Conservation (phyloP, 1,140 invertebrate species). For the Drosophila trapezifrons region DNA sequence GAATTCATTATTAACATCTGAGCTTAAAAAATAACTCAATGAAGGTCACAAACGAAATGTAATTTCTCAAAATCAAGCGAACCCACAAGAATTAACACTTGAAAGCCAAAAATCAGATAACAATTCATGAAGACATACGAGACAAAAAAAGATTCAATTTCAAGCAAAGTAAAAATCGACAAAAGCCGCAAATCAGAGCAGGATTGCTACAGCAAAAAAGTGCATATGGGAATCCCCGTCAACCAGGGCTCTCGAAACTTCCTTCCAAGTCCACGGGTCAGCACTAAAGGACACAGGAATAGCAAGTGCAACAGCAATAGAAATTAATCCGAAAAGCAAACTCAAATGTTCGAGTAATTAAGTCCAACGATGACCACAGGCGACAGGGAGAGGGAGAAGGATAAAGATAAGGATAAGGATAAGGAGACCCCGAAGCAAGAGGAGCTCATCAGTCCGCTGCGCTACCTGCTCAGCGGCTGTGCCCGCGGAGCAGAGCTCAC, state of each 20-base stretch:
- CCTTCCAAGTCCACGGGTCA: too few relatives aligned
- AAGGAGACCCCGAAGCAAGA: slow-evolving; percentile 67
- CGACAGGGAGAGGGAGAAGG: slow-evolving; percentile 13
- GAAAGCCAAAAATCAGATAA: neutral
- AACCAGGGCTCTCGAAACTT: slow-evolving; percentile 13
- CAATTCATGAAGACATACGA: neutral
- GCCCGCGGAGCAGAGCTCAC: slow-evolving; percentile 55
- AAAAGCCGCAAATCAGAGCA: slow-evolving; percentile 3
- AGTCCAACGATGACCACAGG: slow-evolving; percentile 30
- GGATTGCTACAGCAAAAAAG: neutral
- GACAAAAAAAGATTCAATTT: neutral
- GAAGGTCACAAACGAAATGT: neutral
- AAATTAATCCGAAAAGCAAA: slow-evolving; percentile 38
- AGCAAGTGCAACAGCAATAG: slow-evolving; percentile 2
- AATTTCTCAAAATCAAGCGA: neutral
- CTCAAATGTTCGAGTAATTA: slow-evolving; percentile 51
- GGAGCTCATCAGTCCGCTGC: slow-evolving; percentile 65
- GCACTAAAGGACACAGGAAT: slow-evolving; percentile 1
- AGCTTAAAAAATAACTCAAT: neutral
- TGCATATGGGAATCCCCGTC: slow-evolving; percentile 7
- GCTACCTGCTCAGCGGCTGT: slow-evolving; percentile 74
- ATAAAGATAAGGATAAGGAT: neutral
- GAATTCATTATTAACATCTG: neutral
- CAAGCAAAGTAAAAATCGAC: neutral
- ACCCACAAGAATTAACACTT: neutral